Percentiles rank a stretch among this genome's conserved stretches.
Evolutionary conservation across 2,113 vertebrate genomes (phyloP).

Genomic region (Grallaria varia): DNA sequence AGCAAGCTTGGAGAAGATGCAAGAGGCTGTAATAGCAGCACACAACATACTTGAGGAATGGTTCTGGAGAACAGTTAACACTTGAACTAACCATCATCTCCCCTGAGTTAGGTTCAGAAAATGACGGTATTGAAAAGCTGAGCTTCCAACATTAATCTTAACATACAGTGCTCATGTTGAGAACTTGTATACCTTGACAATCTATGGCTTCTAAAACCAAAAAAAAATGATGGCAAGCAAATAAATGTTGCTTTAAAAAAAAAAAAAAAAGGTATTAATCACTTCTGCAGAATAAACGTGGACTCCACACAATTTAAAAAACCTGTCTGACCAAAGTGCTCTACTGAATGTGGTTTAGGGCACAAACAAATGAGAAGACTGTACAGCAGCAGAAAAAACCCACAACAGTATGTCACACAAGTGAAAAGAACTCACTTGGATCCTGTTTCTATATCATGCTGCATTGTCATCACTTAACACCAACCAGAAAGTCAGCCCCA

Average conservation of each 20-base stretch:
- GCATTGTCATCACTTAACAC: not conserved
- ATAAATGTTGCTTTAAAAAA: not conserved
- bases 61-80: not conserved
- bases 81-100: not conserved
- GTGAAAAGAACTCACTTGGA: not conserved
- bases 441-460: not conserved
- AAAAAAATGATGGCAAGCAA: not conserved
- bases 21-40: not conserved
- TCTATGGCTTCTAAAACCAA: not conserved
- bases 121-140: not conserved
- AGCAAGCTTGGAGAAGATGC: not conserved
- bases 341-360: not conserved
- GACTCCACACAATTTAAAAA: not conserved
- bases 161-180: not conserved
- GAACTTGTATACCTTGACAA: not conserved
- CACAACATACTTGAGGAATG: not conserved
- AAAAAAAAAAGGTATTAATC: not conserved
- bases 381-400: not conserved
- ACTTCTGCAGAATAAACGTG: not conserved
- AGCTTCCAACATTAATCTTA: not conserved
- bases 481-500: not conserved
- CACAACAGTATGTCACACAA: not conserved
- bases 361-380: not conserved
- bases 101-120: not conserved
- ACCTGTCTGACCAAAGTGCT: not conserved